These are phyloP conservation scores for Archips crataeganus DNA, from an alignment of 2,888 invertebrate genomes.

Conservation along the genomic window DNA sequence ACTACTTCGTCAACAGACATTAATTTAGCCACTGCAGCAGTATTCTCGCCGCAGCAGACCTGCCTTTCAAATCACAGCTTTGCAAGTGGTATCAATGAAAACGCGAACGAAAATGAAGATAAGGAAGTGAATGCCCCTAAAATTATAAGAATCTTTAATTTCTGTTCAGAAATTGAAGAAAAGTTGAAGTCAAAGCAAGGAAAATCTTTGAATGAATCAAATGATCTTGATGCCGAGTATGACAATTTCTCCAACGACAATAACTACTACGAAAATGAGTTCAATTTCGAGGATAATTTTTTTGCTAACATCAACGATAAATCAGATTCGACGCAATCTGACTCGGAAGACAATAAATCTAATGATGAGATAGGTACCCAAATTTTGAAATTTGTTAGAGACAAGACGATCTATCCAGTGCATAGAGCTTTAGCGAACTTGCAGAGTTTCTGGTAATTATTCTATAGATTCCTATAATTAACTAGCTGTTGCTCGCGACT, in stretches of 20 bases:
- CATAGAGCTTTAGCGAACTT: slow-evolving; percentile 53
- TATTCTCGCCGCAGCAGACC: background rate
- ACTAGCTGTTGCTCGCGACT: no score
- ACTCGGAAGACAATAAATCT: slow-evolving; percentile 3
- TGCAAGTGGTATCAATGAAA: background rate
- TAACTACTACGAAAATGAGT: slow-evolving; percentile 40
- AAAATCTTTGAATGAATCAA: background rate
- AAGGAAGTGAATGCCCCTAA: slow-evolving; percentile 48
- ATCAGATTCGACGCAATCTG: slow-evolving; percentile 7
- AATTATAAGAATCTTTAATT: slow-evolving; percentile 60
- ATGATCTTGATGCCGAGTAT: slow-evolving; percentile 25
- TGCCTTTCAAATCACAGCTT: background rate
- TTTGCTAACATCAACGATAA: slow-evolving; percentile 14
- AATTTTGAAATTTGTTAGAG: slow-evolving; percentile 52
- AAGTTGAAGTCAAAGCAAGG: slow-evolving; percentile 44
- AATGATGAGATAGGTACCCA: slow-evolving; percentile 31
- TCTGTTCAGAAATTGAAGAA: slow-evolving; percentile 55
- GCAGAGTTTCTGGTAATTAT: slow-evolving; percentile 59
- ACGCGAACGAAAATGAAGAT: slow-evolving; percentile 9
- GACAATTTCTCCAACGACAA: slow-evolving; percentile 43
- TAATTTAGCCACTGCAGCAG: background rate
- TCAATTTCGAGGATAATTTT: slow-evolving; percentile 35
- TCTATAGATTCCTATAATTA: background rate
- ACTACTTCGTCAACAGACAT: slow-evolving; percentile 22
- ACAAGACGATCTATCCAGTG: slow-evolving; percentile 53